Percentiles rank a stretch among this genome's conserved stretches.
Evolutionary conservation across 2,797 vertebrate genomes (phyloP).

Genomic region (Liparis tanakae): DNA sequence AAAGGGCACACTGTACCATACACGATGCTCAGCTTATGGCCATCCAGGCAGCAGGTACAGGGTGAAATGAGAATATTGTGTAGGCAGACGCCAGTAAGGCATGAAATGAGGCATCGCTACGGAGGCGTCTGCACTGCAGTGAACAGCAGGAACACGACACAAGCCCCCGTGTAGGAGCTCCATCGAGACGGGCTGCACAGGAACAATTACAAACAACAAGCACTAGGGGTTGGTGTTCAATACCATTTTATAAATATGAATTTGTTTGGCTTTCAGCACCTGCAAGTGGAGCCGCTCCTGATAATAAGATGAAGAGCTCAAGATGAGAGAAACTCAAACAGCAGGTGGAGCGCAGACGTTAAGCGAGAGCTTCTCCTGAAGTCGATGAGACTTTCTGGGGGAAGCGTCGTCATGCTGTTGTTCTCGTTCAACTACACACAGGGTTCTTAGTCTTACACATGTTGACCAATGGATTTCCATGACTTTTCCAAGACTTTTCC

Average conservation of each 20-base stretch:
- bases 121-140: conserved; percentile 39
- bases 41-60: not conserved
- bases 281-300: not conserved
- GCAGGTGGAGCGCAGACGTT: not conserved
- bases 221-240: not conserved
- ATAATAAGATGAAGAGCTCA: not conserved
- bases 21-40: conserved; percentile 23
- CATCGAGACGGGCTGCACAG: conserved; percentile 26
- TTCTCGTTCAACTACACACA: not conserved
- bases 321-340: not conserved
- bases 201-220: conserved; percentile 8
- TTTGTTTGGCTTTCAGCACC: not conserved
- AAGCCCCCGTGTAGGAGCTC: conserved; percentile 32
- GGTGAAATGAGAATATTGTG: conserved; percentile 19
- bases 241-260: not conserved
- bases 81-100: conserved; percentile 42
- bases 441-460: no score
- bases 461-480: no score
- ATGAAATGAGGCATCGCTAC: conserved; percentile 60
- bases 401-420: not conserved
- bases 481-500: no score
- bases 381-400: not conserved
- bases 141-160: conserved; percentile 38
- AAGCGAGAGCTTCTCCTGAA: conserved; percentile 2
- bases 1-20: not conserved